Percentiles rank a stretch among this genome's conserved stretches.
Conservation (phyloP, 2,797 vertebrate species). For the Rhynchonycteris naso region DNA sequence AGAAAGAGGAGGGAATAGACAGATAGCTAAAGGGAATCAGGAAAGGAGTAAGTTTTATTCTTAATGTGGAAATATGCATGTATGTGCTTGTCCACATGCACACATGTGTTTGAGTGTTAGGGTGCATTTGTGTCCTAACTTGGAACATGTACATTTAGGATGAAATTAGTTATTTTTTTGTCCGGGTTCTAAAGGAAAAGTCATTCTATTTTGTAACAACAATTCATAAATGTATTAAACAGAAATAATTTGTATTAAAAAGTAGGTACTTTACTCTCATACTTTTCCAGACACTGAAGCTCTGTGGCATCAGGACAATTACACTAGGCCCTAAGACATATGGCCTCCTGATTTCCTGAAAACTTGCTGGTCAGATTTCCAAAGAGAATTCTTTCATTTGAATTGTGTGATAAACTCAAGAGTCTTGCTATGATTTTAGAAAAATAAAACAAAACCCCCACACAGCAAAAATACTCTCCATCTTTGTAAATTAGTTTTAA, state of each 20-base stretch:
- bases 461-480: not conserved
- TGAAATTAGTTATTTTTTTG: not conserved
- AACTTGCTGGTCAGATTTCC: not conserved
- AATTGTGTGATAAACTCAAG: not conserved
- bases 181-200: constrained; percentile 26
- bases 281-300: not conserved
- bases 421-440: not conserved
- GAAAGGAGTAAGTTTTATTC: not conserved
- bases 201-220: not conserved
- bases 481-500: constrained; percentile 40
- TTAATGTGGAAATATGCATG: not conserved
- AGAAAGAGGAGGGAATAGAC: not conserved
- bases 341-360: not conserved
- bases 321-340: not conserved
- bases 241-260: not conserved
- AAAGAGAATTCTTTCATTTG: not conserved
- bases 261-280: not conserved
- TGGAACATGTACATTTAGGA: not conserved
- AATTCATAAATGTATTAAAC: not conserved
- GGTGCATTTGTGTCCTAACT: not conserved
- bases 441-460: not conserved
- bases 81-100: not conserved
- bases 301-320: not conserved
- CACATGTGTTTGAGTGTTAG: not conserved
- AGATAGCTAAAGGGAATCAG: not conserved